Evolutionary conservation across 1,140 invertebrate species (phyloP), one percentile per base, ranked within the genome.

Genomic region (Dendroctonus valens): DNA sequence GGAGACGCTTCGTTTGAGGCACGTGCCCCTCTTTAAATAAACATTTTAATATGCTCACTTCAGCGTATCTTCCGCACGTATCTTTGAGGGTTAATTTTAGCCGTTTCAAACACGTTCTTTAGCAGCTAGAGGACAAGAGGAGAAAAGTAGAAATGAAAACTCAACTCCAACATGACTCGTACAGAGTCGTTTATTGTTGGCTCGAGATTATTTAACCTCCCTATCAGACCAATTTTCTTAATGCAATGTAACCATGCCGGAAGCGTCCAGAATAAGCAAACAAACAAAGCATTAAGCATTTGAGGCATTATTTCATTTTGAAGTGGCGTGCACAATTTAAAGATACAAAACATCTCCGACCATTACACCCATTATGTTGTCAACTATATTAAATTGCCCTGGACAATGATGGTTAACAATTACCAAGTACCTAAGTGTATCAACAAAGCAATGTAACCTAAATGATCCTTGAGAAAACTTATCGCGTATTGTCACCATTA

Each of bases 1-100:
- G 40, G 62, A 60, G 50, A 42, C 55, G 48, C 48, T 54, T 44
- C 64, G 59, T 59, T 60, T 51, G 38, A 50, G 26, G 63, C 68
- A 69, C 68, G 68, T 69, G 68, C 50, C 68, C 51, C 49, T 53
- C 55, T 69, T 65, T 69, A 66, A 65, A 65, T 62, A 69, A 65
- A 65, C 59, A 65, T 66, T 69, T 65, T 65, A 65, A 65, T 65
- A 65, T 65, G 67, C 57, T 58, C 57, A 68, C 67, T 68, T 64
- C 61, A 64, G 14, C 51, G 9, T 59, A 64, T 64, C 60, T 8
- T 41, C 39, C 49, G 26, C 37, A 8, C 9, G 41, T 12, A 57
- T 57, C 52, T n/a, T n/a, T n/a, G 57, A 53, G 62, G 62, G 62
- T 49, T 54, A 57, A 57, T 57, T 49, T 38, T 46, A 46, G n/a